These are phyloP conservation scores for Tarsius wallacei DNA, from an alignment of 2,797 vertebrate species.

Conservation along the genomic window DNA sequence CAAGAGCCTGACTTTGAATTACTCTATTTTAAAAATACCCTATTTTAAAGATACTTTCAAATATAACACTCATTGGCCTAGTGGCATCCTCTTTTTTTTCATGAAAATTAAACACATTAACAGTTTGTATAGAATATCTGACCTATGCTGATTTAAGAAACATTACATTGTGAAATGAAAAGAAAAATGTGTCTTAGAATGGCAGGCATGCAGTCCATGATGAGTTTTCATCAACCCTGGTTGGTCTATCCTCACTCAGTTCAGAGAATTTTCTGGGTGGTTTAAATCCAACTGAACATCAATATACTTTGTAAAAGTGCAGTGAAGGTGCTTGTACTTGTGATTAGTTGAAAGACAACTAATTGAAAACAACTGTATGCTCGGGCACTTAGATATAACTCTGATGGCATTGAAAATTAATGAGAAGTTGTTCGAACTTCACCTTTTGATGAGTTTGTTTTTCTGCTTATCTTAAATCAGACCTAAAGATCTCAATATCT, in stretches of 20 bases:
- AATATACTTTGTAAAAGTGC: neutral
- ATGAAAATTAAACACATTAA: conserved; percentile 2
- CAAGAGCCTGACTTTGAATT: no score
- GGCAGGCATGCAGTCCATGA: neutral
- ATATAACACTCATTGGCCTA: neutral
- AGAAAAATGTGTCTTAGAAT: neutral
- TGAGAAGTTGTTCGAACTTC: neutral
- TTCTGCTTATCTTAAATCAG: neutral
- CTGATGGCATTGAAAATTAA: neutral
- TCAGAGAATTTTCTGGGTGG: neutral
- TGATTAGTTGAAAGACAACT: neutral
- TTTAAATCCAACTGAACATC: neutral
- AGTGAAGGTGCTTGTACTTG: neutral
- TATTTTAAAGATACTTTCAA: neutral
- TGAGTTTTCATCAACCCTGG: neutral
- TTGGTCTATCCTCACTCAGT: neutral
- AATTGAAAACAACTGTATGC: neutral
- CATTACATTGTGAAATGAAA: neutral
- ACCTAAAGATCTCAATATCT: neutral
- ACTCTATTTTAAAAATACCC: neutral
- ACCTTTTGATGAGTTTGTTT: neutral
- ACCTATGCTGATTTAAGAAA: neutral
- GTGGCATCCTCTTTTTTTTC: neutral
- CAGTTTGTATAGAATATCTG: neutral
- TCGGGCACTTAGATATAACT: neutral